phyloP scores from a whole-genome alignment of 2,888 invertebrate species.

The Unio pictorum region DNA sequence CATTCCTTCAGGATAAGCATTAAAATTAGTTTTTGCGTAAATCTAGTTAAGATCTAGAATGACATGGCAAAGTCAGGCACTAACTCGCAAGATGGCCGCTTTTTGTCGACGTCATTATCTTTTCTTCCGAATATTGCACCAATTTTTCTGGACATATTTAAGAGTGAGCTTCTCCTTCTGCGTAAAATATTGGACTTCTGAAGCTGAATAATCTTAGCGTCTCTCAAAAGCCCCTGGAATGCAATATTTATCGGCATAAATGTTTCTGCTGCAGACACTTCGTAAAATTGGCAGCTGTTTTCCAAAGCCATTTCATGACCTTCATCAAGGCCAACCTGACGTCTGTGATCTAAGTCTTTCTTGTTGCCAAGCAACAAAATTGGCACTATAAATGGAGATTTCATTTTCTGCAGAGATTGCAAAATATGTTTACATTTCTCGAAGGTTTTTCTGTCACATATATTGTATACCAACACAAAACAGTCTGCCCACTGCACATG shows the following conservation, averaged over 20 bases:
- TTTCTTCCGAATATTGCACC: conserved; percentile 59
- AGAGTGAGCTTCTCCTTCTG: conserved; percentile 47
- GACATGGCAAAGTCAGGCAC: conserved; percentile 34
- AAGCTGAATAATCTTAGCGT: conserved; percentile 51
- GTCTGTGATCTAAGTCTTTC: conserved; percentile 77
- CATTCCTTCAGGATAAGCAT: too few relatives aligned
- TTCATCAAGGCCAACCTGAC: conserved; percentile 77
- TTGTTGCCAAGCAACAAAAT: conserved; percentile 86
- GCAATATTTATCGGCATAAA: conserved; percentile 50
- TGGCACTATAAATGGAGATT: conserved; percentile 82
- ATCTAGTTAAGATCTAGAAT: neutral
- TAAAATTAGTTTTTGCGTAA: too few relatives aligned
- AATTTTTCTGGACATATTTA: conserved; percentile 52
- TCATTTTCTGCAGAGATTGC: conserved; percentile 33
- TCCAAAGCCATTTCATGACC: conserved; percentile 56
- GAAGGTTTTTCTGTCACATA: conserved; percentile 84
- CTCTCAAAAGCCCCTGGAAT: conserved; percentile 52
- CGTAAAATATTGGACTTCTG: conserved; percentile 42
- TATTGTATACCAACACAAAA: conserved; percentile 86
- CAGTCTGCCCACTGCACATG: conserved; percentile 81
- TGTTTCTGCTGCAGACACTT: conserved; percentile 61
- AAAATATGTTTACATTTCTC: conserved; percentile 70
- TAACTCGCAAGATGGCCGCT: conserved; percentile 36
- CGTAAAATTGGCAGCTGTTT: conserved; percentile 55
- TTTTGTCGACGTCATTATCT: conserved; percentile 36